Percentiles rank a stretch among this genome's conserved stretches.
phyloP scores from a whole-genome alignment of 1,140 invertebrate genomes.

The Pantala flavescens region DNA sequence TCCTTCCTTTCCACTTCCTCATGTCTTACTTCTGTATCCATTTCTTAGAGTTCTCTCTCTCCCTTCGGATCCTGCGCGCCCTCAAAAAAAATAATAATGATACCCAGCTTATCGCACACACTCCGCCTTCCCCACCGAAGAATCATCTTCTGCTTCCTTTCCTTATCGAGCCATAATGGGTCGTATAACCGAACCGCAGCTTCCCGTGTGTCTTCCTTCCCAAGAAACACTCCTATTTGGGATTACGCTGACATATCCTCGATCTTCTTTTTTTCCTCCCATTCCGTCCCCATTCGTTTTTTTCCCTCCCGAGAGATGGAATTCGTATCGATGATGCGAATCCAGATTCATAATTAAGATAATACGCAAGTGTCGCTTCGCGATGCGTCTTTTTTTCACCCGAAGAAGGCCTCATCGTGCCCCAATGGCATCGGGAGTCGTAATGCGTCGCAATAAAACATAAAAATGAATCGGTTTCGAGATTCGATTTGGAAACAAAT shows the following conservation, averaged over 20 bases:
- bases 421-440: too few species aligned
- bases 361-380: too few species aligned
- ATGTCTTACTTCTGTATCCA: too few species aligned
- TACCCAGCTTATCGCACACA: not conserved
- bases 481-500: too few species aligned
- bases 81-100: too few species aligned
- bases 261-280: not conserved
- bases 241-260: not conserved
- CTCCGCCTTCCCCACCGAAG: not conserved
- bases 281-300: not conserved
- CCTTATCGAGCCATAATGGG: not conserved
- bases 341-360: too few species aligned
- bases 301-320: not conserved
- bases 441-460: too few species aligned
- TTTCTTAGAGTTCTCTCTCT: not conserved
- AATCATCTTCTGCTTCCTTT: conserved; percentile 2
- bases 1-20: too few species aligned
- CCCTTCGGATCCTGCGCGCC: not conserved
- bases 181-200: not conserved
- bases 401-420: too few species aligned
- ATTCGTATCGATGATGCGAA: too few species aligned
- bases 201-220: not conserved
- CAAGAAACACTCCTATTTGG: not conserved
- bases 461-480: too few species aligned
- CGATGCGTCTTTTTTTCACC: too few species aligned